phyloP scores from a whole-genome alignment of 2,797 vertebrate genomes.

The Thaleichthys pacificus region DNA sequence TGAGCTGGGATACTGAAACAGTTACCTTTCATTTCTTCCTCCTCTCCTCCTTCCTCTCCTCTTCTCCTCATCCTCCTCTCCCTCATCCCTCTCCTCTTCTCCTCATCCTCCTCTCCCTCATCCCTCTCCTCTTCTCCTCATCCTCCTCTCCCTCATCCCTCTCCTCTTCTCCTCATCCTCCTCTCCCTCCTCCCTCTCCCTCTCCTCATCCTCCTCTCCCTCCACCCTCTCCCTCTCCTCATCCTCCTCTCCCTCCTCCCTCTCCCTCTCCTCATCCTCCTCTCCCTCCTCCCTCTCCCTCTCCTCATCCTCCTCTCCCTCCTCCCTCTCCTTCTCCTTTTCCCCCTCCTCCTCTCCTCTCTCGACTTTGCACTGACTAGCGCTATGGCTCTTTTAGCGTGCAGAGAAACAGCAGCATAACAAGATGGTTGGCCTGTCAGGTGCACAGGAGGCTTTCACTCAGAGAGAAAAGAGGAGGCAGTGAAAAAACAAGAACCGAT shows the following conservation, averaged over 20 bases:
- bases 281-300: conserved; percentile 15
- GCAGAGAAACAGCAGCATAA: conserved; percentile 1
- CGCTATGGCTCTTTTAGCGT: not conserved
- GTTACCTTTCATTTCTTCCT: conserved; percentile 30
- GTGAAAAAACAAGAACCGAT: conserved; percentile 64
- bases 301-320: not conserved
- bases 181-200: conserved; percentile 14
- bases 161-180: not conserved
- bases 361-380: not conserved
- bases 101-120: not conserved
- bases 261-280: not conserved
- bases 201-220: not conserved
- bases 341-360: conserved; percentile 11
- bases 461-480: conserved; percentile 3
- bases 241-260: conserved; percentile 16
- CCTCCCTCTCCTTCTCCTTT: conserved; percentile 15
- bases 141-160: conserved; percentile 17
- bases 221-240: conserved; percentile 12
- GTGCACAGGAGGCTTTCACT: conserved; percentile 19
- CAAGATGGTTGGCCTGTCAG: conserved; percentile 16
- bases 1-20: conserved; percentile 22
- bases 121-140: conserved; percentile 20
- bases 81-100: conserved; percentile 12
- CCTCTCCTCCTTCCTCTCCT: conserved; percentile 17
- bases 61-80: not conserved